These are phyloP conservation scores for Tachypleus tridentatus DNA, from an alignment of 1,140 invertebrate genomes.

Conservation along the genomic window DNA sequence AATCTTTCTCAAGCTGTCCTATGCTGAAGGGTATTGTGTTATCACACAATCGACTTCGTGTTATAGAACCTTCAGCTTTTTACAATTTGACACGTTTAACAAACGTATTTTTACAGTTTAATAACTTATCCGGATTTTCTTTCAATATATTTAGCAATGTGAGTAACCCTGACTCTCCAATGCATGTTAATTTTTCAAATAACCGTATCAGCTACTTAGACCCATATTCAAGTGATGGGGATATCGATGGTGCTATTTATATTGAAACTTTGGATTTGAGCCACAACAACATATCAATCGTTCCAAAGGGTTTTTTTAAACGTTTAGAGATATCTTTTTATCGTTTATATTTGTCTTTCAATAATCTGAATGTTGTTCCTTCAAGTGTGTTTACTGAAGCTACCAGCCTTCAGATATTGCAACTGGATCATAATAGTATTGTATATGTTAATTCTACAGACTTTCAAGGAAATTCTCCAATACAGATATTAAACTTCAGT, in stretches of 20 bases:
- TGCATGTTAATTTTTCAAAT: too few relatives aligned
- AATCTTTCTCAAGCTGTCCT: slow-evolving; percentile 51
- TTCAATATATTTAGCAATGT: slow-evolving; percentile 51
- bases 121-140: slow-evolving; percentile 57
- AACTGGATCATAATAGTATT: slow-evolving; percentile 51
- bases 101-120: slow-evolving; percentile 56
- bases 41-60: slow-evolving; percentile 32
- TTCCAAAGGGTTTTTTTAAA: slow-evolving; percentile 62
- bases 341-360: slow-evolving; percentile 61
- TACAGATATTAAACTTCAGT: slow-evolving; percentile 56
- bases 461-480: slow-evolving; percentile 31
- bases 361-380: slow-evolving; percentile 40
- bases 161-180: too few relatives aligned
- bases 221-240: too few relatives aligned
- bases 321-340: slow-evolving; percentile 65
- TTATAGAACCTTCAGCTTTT: slow-evolving; percentile 45
- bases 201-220: too few relatives aligned
- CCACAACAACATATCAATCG: slow-evolving; percentile 68
- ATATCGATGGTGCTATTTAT: neutral
- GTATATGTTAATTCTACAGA: slow-evolving; percentile 41
- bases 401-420: slow-evolving; percentile 28
- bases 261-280: slow-evolving; percentile 57
- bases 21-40: slow-evolving; percentile 55
- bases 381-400: slow-evolving; percentile 27
- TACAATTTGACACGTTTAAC: slow-evolving; percentile 51